Base-by-base conservation (phyloP, 1,140 invertebrate genomes). In the Drosophila erecta region DNA sequence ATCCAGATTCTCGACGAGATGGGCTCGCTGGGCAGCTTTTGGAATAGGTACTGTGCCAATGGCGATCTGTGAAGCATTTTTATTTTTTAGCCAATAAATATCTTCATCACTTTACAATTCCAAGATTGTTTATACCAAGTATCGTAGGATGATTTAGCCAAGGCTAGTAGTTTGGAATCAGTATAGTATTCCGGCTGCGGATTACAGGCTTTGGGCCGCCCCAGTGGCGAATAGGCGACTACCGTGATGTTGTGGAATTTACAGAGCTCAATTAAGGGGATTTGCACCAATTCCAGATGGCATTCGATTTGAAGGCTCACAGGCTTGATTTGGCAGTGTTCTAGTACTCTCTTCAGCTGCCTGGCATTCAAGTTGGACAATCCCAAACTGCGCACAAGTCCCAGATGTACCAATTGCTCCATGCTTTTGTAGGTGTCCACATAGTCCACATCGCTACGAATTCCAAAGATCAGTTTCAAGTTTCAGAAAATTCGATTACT, bases 291-390 rank as follows among this genome's bases (percentile, higher is more conserved):
- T 89, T 97, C 97, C 0, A 95, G 95, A 97, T 92, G 98, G 96
- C 50, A 98, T 94, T 15, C 98, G 90, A 98, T 96, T 59, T 86
- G 97, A 85, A 96, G 95, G 5, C 94, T 94, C 1, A 94, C 95
- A 0, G 97, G 98, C 74, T 95, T 95, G 17, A 98, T 94, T 24
- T 90, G 94, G 0, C 94, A 94, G 22, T 91, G 92, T 6, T 94
- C 92, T 15, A 97, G 76, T 4, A 99, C 73, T 20, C 96, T 93
- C 50, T 95, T 93, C 20, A 98, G 94, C 92, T 98, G 98, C 38
- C 94, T 85, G 41, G 93, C 94, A 89, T 97, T 98, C 90, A 98
- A 98, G 92, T 98, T 99, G n/a, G 97, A 98, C 5, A 98, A 58
- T 2, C 98, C 98, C 77, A 99, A 96, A 49, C 95, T 95, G 53